Percentiles rank a stretch among this genome's conserved stretches.
phyloP scores from a whole-genome alignment of 2,797 vertebrate genomes.

The Ibycter americanus region DNA sequence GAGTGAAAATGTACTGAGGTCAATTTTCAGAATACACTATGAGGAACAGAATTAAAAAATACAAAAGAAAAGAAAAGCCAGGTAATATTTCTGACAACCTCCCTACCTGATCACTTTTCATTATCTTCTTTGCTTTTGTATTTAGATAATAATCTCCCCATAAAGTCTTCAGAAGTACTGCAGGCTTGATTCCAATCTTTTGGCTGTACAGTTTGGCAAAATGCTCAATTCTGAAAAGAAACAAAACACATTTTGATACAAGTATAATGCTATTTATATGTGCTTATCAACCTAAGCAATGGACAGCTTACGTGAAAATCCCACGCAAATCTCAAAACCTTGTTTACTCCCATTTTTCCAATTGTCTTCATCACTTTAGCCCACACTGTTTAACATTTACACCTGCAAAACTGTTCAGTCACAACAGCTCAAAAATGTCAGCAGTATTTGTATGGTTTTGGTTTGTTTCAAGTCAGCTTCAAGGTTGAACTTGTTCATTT shows the following conservation, averaged over 20 bases:
- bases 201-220: conserved; percentile 93
- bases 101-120: conserved; percentile 94
- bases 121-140: conserved; percentile 92
- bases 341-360: neutral
- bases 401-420: neutral
- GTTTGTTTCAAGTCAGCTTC: neutral
- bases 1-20: neutral
- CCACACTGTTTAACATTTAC: neutral
- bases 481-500: neutral
- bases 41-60: neutral
- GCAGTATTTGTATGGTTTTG: neutral
- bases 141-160: conserved; percentile 98
- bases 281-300: neutral
- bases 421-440: neutral
- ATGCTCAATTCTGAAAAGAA: conserved; percentile 85
- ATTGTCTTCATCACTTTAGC: neutral
- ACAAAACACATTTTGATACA: neutral
- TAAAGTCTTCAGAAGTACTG: conserved; percentile 89
- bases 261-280: neutral
- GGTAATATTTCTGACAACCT: neutral
- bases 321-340: neutral
- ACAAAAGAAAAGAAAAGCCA: neutral
- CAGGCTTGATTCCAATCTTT: conserved; percentile 87
- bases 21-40: neutral
- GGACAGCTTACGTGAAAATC: neutral